Conservation (phyloP, 1,140 invertebrate genomes). For the Musca domestica region DNA sequence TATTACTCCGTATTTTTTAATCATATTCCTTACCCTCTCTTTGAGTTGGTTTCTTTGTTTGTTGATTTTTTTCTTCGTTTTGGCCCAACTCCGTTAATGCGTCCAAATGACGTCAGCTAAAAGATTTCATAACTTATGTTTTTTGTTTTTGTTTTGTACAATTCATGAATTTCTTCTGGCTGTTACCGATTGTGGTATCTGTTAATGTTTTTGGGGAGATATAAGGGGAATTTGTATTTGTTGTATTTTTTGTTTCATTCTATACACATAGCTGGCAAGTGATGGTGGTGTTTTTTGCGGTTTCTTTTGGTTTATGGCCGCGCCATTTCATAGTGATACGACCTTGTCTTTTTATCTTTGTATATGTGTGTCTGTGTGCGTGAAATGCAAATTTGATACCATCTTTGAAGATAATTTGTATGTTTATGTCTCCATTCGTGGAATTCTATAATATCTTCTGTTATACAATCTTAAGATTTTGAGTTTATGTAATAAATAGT, state of each 20-base stretch:
- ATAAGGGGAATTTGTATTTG: no score
- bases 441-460: background rate
- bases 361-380: constrained; percentile 36
- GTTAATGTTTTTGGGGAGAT: no score
- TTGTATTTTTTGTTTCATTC: no score
- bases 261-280: no score
- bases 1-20: no score
- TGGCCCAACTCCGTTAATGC: background rate
- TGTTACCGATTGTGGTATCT: no score
- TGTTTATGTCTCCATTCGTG: background rate
- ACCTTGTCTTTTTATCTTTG: constrained; percentile 22
- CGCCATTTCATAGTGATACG: background rate
- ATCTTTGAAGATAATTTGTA: constrained; percentile 13
- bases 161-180: no score
- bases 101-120: background rate
- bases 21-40: background rate
- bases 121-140: constrained; percentile 17
- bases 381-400: constrained; percentile 39
- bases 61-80: background rate
- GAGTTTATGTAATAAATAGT: constrained; percentile 16
- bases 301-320: no score
- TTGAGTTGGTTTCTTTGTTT: constrained; percentile 3
- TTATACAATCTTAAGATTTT: constrained; percentile 6
- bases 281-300: background rate
- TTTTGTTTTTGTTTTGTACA: constrained; percentile 20